phyloP scores from a whole-genome alignment of 2,888 invertebrate species.

The Cloeon dipterum region DNA sequence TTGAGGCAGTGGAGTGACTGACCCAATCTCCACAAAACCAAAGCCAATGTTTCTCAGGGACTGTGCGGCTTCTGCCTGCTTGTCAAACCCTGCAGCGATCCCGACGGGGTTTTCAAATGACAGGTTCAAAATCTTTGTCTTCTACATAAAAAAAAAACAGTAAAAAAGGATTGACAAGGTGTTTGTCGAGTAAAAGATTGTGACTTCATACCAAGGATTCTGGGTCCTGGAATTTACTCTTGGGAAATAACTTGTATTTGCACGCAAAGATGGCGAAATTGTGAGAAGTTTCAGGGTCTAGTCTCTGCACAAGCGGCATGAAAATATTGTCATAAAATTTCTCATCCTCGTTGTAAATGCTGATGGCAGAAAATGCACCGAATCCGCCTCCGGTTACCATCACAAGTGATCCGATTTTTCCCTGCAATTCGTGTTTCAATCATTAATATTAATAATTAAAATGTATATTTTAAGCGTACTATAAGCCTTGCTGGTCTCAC shows the following conservation, averaged over 20 bases:
- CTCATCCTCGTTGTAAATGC: conserved; percentile 49
- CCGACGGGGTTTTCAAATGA: conserved; percentile 76
- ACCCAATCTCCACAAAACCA: conserved; percentile 89
- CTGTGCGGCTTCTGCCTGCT: conserved; percentile 76
- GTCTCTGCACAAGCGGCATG: conserved; percentile 41
- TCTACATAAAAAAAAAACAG: conserved; percentile 22
- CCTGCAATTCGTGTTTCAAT: too few species aligned
- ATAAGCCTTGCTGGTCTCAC: too few species aligned
- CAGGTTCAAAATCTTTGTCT: conserved; percentile 43
- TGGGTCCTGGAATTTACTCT: conserved; percentile 32
- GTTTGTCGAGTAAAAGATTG: conserved; percentile 1
- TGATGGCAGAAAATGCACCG: conserved; percentile 38
- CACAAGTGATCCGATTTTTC: conserved; percentile 41
- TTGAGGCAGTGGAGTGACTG: conserved; percentile 85
- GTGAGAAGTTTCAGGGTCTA: conserved; percentile 71
- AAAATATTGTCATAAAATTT: conserved; percentile 49
- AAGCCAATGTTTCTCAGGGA: conserved; percentile 71
- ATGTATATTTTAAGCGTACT: too few species aligned
- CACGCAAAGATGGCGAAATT: conserved; percentile 48
- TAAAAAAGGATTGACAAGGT: not conserved
- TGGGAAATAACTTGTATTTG: conserved; percentile 51
- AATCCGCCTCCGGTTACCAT: conserved; percentile 39
- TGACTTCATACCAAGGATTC: conserved; percentile 30
- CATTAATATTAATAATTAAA: too few species aligned
- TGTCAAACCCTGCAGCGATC: conserved; percentile 98